Evolutionary conservation across 2,113 vertebrate genomes (phyloP), one percentile per base, ranked within the genome.

Genomic region (Solea senegalensis): DNA sequence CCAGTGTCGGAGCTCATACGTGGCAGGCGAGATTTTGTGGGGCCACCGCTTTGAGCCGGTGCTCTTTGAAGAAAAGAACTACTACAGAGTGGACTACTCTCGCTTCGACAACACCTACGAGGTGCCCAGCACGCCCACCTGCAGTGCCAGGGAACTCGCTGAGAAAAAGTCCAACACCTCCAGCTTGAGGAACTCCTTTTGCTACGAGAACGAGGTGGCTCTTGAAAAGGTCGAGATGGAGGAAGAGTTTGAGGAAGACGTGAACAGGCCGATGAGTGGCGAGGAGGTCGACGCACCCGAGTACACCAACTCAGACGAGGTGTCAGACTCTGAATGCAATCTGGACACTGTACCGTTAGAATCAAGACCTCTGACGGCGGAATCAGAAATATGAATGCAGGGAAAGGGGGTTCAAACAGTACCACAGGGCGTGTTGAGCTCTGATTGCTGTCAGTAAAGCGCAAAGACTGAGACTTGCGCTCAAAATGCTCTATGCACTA

Each of bases 121-220:
- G 91, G 96, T 98, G 58, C 95, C 95, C 91, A 96, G 95, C 91
- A 99, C 97, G 0, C 97, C 97, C 13, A 90, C 94, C 40, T 99
- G 97, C 15, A 97, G 96, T 64, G 96, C 97, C 81, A 95, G 95
- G 88, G 96, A 99, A 88, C 94, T 99, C 73, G 96, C 96, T 0
- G 95, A 98, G 80, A 96, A 93, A 90, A 98, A 95, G 53, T 96
- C 95, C 15, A 92, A 92, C 11, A 87, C 94, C 52, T 96, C 96
- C 0, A 95, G 94, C 0, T 93, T 94, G 0, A 84, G 81, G 73
- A 98, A 98, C 91, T 97, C 97, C 16, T 98, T 99, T 91, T 99
- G 97, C 84, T 99, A 99, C 0, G 97, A 99, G 92, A 99, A 99
- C 1, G 97, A 99, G 86, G 96, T 99, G 57, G 96, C 97, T n/a